Conservation (phyloP, 2,888 invertebrate genomes). For the Cotesia congregata region DNA sequence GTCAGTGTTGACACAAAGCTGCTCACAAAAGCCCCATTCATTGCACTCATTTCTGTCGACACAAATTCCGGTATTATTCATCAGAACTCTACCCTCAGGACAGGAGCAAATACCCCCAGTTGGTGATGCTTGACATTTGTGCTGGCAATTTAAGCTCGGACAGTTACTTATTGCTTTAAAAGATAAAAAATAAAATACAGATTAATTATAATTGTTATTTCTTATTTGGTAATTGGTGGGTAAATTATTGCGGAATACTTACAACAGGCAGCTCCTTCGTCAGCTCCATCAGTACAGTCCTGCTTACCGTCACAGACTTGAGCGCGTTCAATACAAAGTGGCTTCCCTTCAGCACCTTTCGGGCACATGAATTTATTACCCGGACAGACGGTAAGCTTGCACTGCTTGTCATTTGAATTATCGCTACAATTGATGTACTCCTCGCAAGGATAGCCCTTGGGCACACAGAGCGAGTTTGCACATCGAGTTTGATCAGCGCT, state of each 20-base stretch:
- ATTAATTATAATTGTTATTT: background rate
- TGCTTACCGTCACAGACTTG: slow-evolving; percentile 92
- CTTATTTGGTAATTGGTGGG: background rate
- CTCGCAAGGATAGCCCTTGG: slow-evolving; percentile 86
- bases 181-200: slow-evolving; percentile 31
- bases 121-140: slow-evolving; percentile 91
- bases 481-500: slow-evolving; percentile 93
- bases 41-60: slow-evolving; percentile 92
- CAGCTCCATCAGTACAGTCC: slow-evolving; percentile 93
- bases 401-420: slow-evolving; percentile 90
- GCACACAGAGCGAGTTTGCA: slow-evolving; percentile 93
- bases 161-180: slow-evolving; percentile 84
- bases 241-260: slow-evolving; percentile 69
- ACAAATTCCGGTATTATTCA: slow-evolving; percentile 88
- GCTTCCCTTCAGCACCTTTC: slow-evolving; percentile 80
- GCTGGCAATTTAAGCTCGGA: slow-evolving; percentile 87
- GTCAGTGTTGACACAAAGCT: slow-evolving; percentile 90
- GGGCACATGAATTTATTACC: slow-evolving; percentile 93
- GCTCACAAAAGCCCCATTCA: slow-evolving; percentile 96
- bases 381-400: slow-evolving; percentile 88
- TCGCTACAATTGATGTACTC: slow-evolving; percentile 94
- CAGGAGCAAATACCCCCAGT: slow-evolving; percentile 93
- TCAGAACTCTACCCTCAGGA: slow-evolving; percentile 86
- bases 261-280: slow-evolving; percentile 92
- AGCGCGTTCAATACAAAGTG: slow-evolving; percentile 89